phyloP scores from a whole-genome alignment of 2,113 vertebrate genomes.

The Rafetus swinhoei region DNA sequence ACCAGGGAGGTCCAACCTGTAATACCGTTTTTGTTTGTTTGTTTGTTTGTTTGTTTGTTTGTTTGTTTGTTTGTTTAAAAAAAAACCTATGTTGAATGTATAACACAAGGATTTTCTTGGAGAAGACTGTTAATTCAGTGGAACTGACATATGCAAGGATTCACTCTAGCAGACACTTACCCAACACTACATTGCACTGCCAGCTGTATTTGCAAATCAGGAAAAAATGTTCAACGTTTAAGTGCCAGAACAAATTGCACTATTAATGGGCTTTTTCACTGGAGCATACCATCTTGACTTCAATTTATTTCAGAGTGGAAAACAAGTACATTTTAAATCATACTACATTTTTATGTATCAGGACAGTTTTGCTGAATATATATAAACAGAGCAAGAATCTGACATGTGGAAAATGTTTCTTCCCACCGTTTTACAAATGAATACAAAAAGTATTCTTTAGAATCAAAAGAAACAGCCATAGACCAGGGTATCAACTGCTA shows the following conservation, averaged over 20 bases:
- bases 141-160: not conserved
- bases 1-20: too few relatives aligned
- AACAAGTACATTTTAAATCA: slow-evolving; percentile 38
- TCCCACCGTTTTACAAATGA: slow-evolving; percentile 8
- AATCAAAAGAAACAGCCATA: slow-evolving; percentile 8
- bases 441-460: not conserved
- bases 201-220: slow-evolving; percentile 42
- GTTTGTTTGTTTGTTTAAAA: not conserved
- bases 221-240: slow-evolving; percentile 26
- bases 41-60: too few relatives aligned
- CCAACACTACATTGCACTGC: not conserved
- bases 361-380: slow-evolving; percentile 34
- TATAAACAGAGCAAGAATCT: slow-evolving; percentile 11
- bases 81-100: not conserved
- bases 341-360: not conserved
- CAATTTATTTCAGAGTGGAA: slow-evolving; percentile 20
- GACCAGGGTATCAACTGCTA: not conserved
- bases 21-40: too few relatives aligned
- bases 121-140: not conserved
- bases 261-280: slow-evolving; percentile 47
- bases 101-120: not conserved
- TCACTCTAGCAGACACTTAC: slow-evolving; percentile 44
- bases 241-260: slow-evolving; percentile 55
- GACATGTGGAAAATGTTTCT: not conserved
- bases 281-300: slow-evolving; percentile 19